phyloP scores from a whole-genome alignment of 2,113 vertebrate species.

The Mixornis gularis region DNA sequence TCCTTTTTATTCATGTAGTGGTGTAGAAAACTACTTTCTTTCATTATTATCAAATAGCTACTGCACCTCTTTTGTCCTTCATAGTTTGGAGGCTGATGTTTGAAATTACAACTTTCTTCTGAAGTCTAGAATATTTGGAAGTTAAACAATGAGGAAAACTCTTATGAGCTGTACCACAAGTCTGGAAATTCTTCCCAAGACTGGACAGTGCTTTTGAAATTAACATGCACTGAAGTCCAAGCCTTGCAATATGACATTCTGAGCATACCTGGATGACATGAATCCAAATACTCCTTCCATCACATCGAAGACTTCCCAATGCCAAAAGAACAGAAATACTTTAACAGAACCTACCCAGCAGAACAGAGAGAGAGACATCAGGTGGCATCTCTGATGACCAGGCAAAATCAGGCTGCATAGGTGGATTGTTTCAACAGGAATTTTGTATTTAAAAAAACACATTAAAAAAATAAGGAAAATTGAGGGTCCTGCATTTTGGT shows the following conservation, averaged over 20 bases:
- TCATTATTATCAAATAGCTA: background rate
- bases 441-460: background rate
- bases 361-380: background rate
- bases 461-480: background rate
- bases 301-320: rapidly evolving
- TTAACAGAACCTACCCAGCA: background rate
- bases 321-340: background rate
- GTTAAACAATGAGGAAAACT: background rate
- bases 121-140: background rate
- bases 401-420: background rate
- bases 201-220: background rate
- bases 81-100: background rate
- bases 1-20: background rate
- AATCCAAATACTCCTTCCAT: background rate
- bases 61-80: background rate
- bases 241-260: background rate
- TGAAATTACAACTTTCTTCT: background rate
- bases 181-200: background rate
- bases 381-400: background rate
- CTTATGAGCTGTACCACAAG: background rate
- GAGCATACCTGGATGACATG: background rate
- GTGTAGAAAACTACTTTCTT: background rate
- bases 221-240: background rate
- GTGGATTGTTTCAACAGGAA: background rate
- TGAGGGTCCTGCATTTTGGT: background rate